These are phyloP conservation scores for Barbus barbus DNA, from an alignment of 2,113 vertebrate species.

Conservation along the genomic window DNA sequence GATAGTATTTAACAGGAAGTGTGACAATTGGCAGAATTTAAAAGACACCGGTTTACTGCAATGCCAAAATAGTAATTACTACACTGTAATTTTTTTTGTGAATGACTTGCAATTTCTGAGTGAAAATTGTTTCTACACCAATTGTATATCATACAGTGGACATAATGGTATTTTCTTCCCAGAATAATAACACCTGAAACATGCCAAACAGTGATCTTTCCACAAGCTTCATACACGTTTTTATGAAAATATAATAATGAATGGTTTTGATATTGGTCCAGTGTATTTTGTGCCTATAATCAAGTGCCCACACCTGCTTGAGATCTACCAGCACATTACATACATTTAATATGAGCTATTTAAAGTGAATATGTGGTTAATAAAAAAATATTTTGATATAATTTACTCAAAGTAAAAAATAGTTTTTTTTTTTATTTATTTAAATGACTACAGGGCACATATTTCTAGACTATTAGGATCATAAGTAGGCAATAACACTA, in stretches of 20 bases:
- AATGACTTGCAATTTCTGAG: no score
- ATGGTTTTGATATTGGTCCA: neutral
- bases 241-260: neutral
- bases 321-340: constrained; percentile 12
- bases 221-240: neutral
- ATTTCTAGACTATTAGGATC: neutral
- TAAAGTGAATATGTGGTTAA: neutral
- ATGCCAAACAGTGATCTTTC: neutral
- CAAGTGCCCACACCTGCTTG: neutral
- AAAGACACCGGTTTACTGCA: neutral
- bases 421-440: no score
- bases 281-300: neutral
- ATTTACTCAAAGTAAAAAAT: neutral
- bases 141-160: neutral
- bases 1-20: neutral
- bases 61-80: no score
- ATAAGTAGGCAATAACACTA: neutral
- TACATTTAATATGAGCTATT: neutral
- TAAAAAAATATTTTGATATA: neutral
- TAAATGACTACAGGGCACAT: neutral
- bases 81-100: no score
- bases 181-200: neutral
- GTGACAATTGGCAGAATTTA: neutral
- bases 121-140: no score
- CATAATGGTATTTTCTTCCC: neutral